phyloP scores from a whole-genome alignment of 2,113 vertebrate species.

The Colossoma macropomum region DNA sequence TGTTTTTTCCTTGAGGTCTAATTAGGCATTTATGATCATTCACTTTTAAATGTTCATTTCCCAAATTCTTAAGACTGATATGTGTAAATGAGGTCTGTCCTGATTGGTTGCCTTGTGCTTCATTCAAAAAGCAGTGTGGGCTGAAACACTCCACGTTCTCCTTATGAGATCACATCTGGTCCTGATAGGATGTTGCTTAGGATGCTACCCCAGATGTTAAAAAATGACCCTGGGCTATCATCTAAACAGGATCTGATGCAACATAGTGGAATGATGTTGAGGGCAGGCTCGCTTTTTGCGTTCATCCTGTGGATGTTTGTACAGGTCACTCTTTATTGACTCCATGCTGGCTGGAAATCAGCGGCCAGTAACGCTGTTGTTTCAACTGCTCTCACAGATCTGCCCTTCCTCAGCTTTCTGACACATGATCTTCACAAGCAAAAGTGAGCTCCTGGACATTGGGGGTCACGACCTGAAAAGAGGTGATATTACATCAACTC shows the following conservation, averaged over 20 bases:
- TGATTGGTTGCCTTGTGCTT: too few species aligned
- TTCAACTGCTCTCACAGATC: slow-evolving; percentile 13
- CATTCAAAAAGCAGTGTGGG: too few species aligned
- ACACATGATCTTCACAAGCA: neutral
- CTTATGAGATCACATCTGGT: neutral
- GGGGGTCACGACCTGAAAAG: slow-evolving; percentile 16
- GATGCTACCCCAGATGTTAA: neutral
- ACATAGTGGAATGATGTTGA: neutral
- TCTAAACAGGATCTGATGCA: neutral
- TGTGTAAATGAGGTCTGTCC: too few species aligned
- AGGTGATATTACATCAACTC: slow-evolving; percentile 26
- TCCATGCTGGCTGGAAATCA: neutral
- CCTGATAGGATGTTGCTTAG: neutral
- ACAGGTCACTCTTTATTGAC: neutral
- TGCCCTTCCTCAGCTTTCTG: slow-evolving; percentile 6
- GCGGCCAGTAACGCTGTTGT: neutral
- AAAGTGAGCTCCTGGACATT: slow-evolving; percentile 5
- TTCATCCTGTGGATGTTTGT: neutral
- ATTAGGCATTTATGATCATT: too few species aligned
- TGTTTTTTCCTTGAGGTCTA: too few species aligned
- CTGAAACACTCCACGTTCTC: too few species aligned
- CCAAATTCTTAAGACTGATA: too few species aligned
- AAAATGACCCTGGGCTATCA: neutral
- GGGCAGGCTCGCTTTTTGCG: neutral
- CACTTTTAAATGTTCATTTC: too few species aligned